These are phyloP conservation scores for Sebastiscus albofasciatus DNA, from an alignment of 2,797 vertebrate species.

Conservation along the genomic window DNA sequence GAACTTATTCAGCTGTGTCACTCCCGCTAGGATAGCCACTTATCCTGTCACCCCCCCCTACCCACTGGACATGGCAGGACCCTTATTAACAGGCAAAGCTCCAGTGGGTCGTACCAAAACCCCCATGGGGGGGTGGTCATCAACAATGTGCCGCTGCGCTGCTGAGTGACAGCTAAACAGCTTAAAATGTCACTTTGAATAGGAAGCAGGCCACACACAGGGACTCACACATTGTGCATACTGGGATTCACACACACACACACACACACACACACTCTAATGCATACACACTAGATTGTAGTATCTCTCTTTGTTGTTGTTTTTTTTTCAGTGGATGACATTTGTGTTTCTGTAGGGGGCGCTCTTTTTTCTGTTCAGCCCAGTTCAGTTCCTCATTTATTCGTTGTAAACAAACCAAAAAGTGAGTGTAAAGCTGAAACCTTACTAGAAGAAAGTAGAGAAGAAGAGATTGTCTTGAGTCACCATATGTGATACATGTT, in stretches of 20 bases:
- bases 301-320: neutral
- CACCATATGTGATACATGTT: neutral
- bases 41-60: conserved; percentile 74
- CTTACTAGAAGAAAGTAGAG: neutral
- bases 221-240: conserved; percentile 24
- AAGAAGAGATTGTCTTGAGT: neutral
- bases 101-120: conserved; percentile 79
- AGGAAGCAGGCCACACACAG: conserved; percentile 67
- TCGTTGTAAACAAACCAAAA: neutral
- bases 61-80: conserved; percentile 73
- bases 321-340: neutral
- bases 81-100: conserved; percentile 80
- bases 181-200: conserved; percentile 80
- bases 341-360: neutral
- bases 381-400: neutral
- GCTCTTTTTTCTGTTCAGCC: neutral
- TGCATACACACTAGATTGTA: neutral
- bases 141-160: conserved; percentile 62
- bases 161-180: conserved; percentile 79
- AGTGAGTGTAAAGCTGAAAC: neutral
- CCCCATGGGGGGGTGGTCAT: conserved; percentile 67
- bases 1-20: conserved; percentile 72
- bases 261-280: neutral
- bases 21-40: conserved; percentile 75
- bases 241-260: conserved; percentile 14